Evolutionary conservation across 2,888 invertebrate species (phyloP), one percentile per base, ranked within the genome.

Genomic region (Leucoma salicis): DNA sequence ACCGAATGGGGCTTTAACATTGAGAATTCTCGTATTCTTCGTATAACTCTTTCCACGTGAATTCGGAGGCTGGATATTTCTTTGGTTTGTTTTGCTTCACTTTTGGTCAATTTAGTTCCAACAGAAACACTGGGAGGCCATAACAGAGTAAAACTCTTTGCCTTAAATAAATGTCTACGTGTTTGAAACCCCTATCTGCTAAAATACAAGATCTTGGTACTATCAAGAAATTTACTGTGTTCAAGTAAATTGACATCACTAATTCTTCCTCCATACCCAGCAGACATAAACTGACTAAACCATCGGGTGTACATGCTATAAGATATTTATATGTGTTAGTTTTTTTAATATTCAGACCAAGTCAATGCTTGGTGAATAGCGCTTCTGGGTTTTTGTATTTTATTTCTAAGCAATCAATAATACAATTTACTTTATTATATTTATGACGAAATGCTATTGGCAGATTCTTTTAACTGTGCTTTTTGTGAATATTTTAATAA

Each of bases 361-460:
- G 73, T 52, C 0, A 72, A 18, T 21, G 70, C 34, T 53, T 74
- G 73, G 32, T 70, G 29, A 1, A 74, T 3, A 2, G 71, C 52
- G 34, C 69, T 63, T 6, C 54, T 49, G 10, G 75, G 74, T 46
- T 73, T 78, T 54, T 78, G 63, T 16, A 78, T 48, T 39, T 74
- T 64, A 74, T 74, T 43, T 78, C 73, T 10, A 77, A 46, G 31
- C 74, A 78, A 32, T 78, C 74, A 29, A 74, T 71, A 2, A 78
- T 75, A 25, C 64, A 66, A 36, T 32, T 57, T 0, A 69, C 62
- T 7, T 66, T 53, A 13, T 53, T 0, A 47, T 58, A 65, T 38
- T 55, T 63, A 39, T 61, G 55, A 12, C 60, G 60, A 38, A 66
- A 66, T 10, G 63, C 49, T 39, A 60, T 60, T 1, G 62, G 58